A percentile compares a stretch with the other conserved stretches of the same genome.
Conservation (phyloP, 2,113 vertebrate species). For the Pachycephala philippinensis region DNA sequence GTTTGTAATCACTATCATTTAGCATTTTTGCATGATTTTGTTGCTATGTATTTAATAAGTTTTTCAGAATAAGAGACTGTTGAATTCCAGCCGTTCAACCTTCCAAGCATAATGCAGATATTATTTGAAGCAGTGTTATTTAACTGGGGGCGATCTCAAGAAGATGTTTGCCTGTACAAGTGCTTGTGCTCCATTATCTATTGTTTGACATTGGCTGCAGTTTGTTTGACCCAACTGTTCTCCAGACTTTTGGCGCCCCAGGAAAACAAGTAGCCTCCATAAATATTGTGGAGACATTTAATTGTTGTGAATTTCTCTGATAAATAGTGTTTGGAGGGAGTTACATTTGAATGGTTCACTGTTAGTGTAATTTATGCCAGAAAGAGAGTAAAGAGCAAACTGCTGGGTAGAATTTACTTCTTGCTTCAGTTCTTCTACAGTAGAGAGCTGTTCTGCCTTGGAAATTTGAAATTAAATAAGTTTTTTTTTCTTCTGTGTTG, state of each 20-base stretch:
- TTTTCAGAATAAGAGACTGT: neutral
- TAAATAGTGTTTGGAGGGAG: slow-evolving; percentile 18
- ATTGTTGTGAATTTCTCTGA: slow-evolving; percentile 43
- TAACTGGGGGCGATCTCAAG: neutral
- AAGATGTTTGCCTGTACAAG: neutral
- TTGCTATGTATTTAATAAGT: neutral
- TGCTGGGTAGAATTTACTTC: neutral
- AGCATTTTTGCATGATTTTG: neutral
- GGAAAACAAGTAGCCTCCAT: slow-evolving; percentile 36
- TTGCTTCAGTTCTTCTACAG: neutral
- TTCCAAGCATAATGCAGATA: neutral
- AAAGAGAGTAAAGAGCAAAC: slow-evolving; percentile 5
- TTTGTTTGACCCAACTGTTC: slow-evolving; percentile 14
- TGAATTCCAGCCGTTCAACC: neutral
- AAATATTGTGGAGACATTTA: slow-evolving; percentile 32
- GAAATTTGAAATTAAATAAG: neutral
- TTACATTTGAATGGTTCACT: neutral
- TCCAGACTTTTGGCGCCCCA: slow-evolving; percentile 37
- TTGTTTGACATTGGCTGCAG: slow-evolving; percentile 21
- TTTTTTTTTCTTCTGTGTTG: neutral
- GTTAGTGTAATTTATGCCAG: neutral
- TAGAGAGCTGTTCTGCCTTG: neutral
- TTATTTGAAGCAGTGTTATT: neutral
- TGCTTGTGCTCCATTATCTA: neutral
- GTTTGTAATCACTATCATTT: neutral